A percentile compares a stretch with the other conserved stretches of the same genome.
These are phyloP conservation scores for Muscicapa comitata DNA, from an alignment of 2,797 vertebrate species.

Conservation along the genomic window DNA sequence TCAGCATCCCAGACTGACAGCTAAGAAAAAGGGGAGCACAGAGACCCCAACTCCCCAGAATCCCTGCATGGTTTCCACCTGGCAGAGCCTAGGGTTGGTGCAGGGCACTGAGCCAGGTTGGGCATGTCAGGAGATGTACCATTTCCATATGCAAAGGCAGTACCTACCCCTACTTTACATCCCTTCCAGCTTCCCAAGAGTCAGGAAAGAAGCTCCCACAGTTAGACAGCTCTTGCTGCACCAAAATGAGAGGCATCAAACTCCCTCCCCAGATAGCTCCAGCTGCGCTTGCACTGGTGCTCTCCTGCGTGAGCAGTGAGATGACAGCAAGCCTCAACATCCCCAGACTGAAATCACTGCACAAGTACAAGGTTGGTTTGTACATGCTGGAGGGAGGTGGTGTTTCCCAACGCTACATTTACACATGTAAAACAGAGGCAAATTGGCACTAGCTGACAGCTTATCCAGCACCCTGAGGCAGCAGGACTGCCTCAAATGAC, in stretches of 20 bases:
- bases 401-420: not conserved
- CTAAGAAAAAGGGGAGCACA: not conserved
- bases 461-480: not conserved
- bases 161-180: conserved; percentile 36
- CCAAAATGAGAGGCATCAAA: not conserved
- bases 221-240: not conserved
- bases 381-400: not conserved
- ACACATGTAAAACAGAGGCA: not conserved
- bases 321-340: not conserved
- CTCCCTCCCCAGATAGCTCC: not conserved
- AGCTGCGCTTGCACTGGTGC: not conserved
- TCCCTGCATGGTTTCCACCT: not conserved
- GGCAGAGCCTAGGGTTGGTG: not conserved
- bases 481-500: not conserved
- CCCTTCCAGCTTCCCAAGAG: not conserved
- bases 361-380: not conserved
- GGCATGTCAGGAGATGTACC: not conserved
- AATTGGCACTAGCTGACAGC: not conserved
- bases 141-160: conserved; percentile 33
- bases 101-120: not conserved
- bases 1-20: not conserved
- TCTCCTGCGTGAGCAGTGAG: not conserved
- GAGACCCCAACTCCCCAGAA: not conserved
- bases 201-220: not conserved
- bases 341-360: not conserved